phyloP scores from a whole-genome alignment of 2,888 invertebrate species.

The Ennomos erosarius region DNA sequence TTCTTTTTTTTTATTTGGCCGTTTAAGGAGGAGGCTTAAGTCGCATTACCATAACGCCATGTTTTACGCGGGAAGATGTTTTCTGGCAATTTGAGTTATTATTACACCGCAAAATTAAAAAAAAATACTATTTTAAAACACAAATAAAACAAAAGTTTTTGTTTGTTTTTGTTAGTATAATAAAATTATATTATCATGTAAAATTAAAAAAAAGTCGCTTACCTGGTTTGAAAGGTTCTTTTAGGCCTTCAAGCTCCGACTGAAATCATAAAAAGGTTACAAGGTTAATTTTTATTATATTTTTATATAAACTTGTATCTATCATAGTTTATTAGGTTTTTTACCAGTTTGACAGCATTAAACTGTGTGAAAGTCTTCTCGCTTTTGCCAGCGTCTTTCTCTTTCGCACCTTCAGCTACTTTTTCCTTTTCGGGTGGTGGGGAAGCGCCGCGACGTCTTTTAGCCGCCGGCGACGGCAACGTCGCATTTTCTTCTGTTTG shows the following conservation, averaged over 20 bases:
- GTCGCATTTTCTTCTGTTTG: constrained; percentile 75
- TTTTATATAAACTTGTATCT: neutral
- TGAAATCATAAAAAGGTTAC: constrained; percentile 54
- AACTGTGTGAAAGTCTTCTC: constrained; percentile 64
- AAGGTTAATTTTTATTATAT: constrained; percentile 2
- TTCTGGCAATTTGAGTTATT: neutral
- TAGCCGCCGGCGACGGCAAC: constrained; percentile 66
- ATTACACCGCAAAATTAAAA: neutral
- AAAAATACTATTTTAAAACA: no score
- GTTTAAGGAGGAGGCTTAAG: no score
- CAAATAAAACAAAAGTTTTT: no score
- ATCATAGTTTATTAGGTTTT: neutral
- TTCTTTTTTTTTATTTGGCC: constrained; percentile 1
- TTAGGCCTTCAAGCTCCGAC: constrained; percentile 74
- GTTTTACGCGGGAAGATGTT: constrained; percentile 13
- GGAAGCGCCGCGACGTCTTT: constrained; percentile 67
- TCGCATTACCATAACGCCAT: no score
- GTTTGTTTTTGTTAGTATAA: constrained; percentile 3
- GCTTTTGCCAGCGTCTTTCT: constrained; percentile 30
- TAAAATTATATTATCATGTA: constrained; percentile 4
- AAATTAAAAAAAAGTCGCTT: constrained; percentile 40
- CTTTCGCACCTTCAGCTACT: constrained; percentile 49
- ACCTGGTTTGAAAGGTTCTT: constrained; percentile 74
- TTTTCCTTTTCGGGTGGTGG: constrained; percentile 57
- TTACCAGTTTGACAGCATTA: constrained; percentile 67